Evolutionary conservation across 2,888 invertebrate species (phyloP), one percentile per base, ranked within the genome.

Genomic region (Gordius sp.): DNA sequence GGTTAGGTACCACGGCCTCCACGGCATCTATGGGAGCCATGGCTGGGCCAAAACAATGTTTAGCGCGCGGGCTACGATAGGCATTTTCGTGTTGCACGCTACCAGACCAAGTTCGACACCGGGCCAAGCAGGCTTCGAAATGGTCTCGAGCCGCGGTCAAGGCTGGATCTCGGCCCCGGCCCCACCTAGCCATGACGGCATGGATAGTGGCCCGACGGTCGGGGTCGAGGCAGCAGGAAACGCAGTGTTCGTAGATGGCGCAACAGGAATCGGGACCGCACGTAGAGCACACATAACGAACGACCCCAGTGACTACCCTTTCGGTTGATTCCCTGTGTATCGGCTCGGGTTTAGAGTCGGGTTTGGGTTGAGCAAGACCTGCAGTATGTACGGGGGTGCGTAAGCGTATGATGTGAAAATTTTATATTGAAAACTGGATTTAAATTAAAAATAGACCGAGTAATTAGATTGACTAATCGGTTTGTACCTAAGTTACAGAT

Each of bases 41-140:
- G 47, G 4, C 20, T 4, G 20, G 13, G 16, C 47, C 47, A 20
- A n/a, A 47, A 20, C 47, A 47, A 47, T 47, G 47, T 20, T 47
- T 47, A 47, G 4, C 13, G 4, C 4, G n/a, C 4, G 47, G 16
- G 20, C 20, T 23, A 4, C 47, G 8, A 20, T 47, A 47, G 23
- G 47, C 47, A 20, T 47, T 47, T 20, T 47, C 47, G 47, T 47
- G 47, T 4, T 4, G 8, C n/a, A 47, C 47, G 23, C 47, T 47
- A n/a, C 8, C 16, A 4, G 16, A 8, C 4, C n/a, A 47, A 4
- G 47, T 47, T 20, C 47, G 8, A 47, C 47, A 47, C 20, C 20
- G 8, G 20, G 47, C 47, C 16, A 47, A 23, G 47, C 47, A 47
- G 16, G 47, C 47, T 20, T 47, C 47, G 47, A 18, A 47, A 47